These are phyloP conservation scores for Dryomyza anilis DNA, from an alignment of 2,888 invertebrate genomes.

Conservation along the genomic window DNA sequence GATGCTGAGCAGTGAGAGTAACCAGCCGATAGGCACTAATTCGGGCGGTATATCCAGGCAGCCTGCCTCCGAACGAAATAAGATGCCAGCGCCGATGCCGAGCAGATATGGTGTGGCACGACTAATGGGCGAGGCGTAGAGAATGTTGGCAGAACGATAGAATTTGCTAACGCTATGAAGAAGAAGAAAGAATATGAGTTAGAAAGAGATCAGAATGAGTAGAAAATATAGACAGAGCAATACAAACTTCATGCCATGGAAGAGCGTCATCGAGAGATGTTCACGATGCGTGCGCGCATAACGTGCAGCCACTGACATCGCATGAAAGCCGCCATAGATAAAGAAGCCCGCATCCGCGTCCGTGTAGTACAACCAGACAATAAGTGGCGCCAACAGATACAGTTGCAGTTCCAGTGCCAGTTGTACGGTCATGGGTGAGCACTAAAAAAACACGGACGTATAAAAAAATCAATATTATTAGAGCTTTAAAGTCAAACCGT, in stretches of 20 bases:
- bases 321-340: constrained; percentile 65
- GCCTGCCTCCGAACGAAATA: constrained; percentile 55
- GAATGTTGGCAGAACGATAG: constrained; percentile 71
- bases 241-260: constrained; percentile 72
- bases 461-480: background rate
- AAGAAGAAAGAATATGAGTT: background rate
- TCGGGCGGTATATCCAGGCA: constrained; percentile 59
- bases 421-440: constrained; percentile 77
- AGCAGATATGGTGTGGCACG: constrained; percentile 71
- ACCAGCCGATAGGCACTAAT: constrained; percentile 56
- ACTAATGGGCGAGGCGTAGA: constrained; percentile 68
- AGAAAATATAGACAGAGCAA: background rate
- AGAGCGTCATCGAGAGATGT: constrained; percentile 69
- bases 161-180: constrained; percentile 68
- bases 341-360: constrained; percentile 65
- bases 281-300: constrained; percentile 68
- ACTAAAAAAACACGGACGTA: constrained; percentile 66
- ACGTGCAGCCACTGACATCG: constrained; percentile 68
- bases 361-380: constrained; percentile 69
- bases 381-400: constrained; percentile 68
- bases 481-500: constrained; percentile 63
- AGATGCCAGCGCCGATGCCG: constrained; percentile 69
- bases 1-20: constrained; percentile 43
- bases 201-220: background rate
- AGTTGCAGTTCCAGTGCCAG: constrained; percentile 77